Evolutionary conservation across 2,113 vertebrate species (phyloP), one percentile per base, ranked within the genome.

Genomic region (Percina caprodes): DNA sequence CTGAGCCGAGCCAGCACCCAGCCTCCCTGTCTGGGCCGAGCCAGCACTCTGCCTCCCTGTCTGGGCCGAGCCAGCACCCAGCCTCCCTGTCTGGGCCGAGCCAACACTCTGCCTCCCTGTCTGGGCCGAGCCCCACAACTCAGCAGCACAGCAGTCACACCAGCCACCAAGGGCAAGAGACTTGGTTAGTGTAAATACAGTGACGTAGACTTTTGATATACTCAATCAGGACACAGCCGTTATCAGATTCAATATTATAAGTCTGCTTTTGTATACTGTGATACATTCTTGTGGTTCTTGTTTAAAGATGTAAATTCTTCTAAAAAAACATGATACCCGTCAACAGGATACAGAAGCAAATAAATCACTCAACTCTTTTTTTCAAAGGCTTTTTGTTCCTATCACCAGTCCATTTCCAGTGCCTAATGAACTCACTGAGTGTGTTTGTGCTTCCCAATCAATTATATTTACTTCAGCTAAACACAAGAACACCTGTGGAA

Each of bases 131-230:
- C 55, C 85, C 9, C 66, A 60, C 74, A 72, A 9, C 87, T 60
- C 80, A 84, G 79, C 83, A 77, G 58, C 65, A 73, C 62, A 74
- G 24, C 79, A 75, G 80, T 67, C 82, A 90, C 86, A 91, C 79
- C 73, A 72, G 74, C 60, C 73, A 91, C 84, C 90, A 93, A 92
- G 92, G 90, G 76, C 88, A 89, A 80, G 66, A 49, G 69, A 21
- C 30, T 45, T 30, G 51, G 14, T 60, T 52, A 19, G 66, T 30
- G 30, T 54, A 33, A 73, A 56, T 35, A 30, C 16, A 30, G 5
- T 14, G 24, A 58, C 18, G 30, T 11, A 7, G 24, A 52, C 52
- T 65, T 54, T 60, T 19, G 18, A 23, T 42, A 45, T 3, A 52
- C 33, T 24, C 51, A 39, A 13, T 18, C 52, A 60, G 39, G 15